phyloP scores from a whole-genome alignment of 2,797 vertebrate species.

The Echeneis naucrates region DNA sequence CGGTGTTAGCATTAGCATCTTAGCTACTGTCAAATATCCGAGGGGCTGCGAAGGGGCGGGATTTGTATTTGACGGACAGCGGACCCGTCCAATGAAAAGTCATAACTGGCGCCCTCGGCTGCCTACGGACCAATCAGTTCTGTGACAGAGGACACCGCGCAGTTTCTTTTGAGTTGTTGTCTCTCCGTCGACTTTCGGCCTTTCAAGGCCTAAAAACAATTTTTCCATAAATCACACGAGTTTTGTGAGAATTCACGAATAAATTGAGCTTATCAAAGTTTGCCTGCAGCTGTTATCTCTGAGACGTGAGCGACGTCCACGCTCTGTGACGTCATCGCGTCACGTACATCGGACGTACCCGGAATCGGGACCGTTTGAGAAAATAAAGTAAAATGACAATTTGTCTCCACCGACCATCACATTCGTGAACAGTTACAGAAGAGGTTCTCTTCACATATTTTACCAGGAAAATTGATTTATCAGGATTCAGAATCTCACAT shows the following conservation, averaged over 20 bases:
- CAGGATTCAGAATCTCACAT: too few species aligned
- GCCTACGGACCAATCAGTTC: constrained; percentile 35
- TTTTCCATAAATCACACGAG: fast-evolving
- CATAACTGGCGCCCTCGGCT: fast-evolving
- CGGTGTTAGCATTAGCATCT: constrained; percentile 60
- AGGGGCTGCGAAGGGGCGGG: constrained; percentile 27
- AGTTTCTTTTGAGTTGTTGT: too few species aligned
- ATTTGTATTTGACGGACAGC: constrained; percentile 27
- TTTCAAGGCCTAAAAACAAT: too few species aligned
- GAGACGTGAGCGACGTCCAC: not conserved
- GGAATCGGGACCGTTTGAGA: not conserved
- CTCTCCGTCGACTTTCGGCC: too few species aligned
- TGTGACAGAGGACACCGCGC: not conserved
- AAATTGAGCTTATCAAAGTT: not conserved
- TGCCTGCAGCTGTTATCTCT: not conserved
- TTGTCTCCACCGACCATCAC: not conserved
- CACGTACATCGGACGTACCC: not conserved
- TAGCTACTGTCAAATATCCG: constrained; percentile 64
- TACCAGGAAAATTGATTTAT: too few species aligned
- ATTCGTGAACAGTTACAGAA: not conserved
- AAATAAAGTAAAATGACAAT: too few species aligned
- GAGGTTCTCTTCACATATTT: too few species aligned
- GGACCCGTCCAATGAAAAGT: constrained; percentile 3
- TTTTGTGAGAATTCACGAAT: too few species aligned
- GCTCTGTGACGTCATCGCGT: constrained; percentile 14